A percentile compares a stretch with the other conserved stretches of the same genome.
Conservation (phyloP, 2,113 vertebrate genomes). For the Fregata magnificens region DNA sequence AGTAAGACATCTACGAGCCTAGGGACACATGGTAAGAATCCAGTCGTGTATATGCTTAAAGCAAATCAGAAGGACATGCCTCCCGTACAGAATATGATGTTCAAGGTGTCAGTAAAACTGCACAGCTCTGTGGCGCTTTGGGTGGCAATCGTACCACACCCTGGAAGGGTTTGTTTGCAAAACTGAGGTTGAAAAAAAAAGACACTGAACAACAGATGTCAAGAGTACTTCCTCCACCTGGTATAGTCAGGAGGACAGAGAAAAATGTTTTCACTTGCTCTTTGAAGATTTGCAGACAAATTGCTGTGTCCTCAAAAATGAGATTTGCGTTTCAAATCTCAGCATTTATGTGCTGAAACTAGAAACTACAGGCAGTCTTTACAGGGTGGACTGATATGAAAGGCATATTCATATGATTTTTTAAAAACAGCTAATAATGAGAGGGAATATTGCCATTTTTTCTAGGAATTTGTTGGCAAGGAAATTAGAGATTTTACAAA, state of each 20-base stretch:
- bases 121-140: not conserved
- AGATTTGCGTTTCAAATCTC: conserved; percentile 32
- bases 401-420: conserved; percentile 41
- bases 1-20: not conserved
- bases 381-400: conserved; percentile 12
- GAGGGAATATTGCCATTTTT: conserved; percentile 50
- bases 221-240: not conserved
- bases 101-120: not conserved
- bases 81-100: not conserved
- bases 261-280: not conserved
- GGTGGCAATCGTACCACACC: not conserved
- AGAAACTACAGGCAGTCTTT: conserved; percentile 46
- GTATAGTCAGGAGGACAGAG: not conserved
- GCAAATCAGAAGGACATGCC: not conserved
- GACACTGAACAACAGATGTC: not conserved
- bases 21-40: not conserved
- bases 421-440: conserved; percentile 48
- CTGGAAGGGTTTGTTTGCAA: not conserved
- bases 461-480: conserved; percentile 38
- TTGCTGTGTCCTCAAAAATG: not conserved
- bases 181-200: not conserved
- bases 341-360: conserved; percentile 29
- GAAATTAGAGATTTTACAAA: conserved; percentile 51
- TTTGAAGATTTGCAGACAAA: conserved; percentile 17
- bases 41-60: not conserved